Conservation (phyloP, 2,113 vertebrate species). For the Cephalopterus ornatus region DNA sequence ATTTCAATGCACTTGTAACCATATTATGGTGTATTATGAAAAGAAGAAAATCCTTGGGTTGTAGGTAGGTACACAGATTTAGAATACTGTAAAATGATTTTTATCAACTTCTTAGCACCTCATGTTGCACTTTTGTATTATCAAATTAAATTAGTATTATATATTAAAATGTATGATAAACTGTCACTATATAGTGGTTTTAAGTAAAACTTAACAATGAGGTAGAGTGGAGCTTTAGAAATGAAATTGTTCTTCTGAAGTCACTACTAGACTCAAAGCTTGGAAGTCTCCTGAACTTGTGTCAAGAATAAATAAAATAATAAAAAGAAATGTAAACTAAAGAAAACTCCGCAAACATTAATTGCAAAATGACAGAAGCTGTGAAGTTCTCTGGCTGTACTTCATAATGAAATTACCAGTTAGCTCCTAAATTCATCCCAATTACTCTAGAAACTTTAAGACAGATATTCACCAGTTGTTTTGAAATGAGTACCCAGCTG, state of each 20-base stretch:
- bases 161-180: constrained; percentile 39
- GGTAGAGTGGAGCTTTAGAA: constrained; percentile 15
- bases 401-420: background rate
- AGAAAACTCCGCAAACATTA: background rate
- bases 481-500: background rate
- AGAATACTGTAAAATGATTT: constrained; percentile 65
- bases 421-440: background rate
- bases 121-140: constrained; percentile 36
- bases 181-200: background rate
- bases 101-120: constrained; percentile 64
- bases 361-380: background rate
- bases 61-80: constrained; percentile 68
- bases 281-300: background rate
- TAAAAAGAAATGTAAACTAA: background rate
- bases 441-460: background rate
- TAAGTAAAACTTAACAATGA: background rate
- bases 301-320: background rate
- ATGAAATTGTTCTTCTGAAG: background rate
- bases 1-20: constrained; percentile 86
- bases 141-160: constrained; percentile 51
- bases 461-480: background rate
- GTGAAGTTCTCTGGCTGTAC: background rate
- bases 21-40: constrained; percentile 81
- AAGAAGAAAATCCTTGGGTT: constrained; percentile 76
- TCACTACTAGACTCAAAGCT: background rate